Conservation (phyloP, 2,797 vertebrate species). For the Propithecus deckenii region DNA sequence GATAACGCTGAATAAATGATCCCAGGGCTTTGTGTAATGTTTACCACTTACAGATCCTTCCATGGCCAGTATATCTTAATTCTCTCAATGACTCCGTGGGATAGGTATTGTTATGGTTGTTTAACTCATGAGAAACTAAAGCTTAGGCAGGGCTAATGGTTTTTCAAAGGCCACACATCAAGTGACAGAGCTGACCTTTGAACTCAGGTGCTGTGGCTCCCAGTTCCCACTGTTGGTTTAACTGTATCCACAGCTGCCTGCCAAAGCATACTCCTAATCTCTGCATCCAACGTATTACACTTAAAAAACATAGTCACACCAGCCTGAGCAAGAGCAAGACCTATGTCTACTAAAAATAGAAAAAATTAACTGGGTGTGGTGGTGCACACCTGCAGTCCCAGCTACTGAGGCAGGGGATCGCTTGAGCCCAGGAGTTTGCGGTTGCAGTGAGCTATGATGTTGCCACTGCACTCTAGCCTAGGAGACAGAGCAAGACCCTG, state of each 20-base stretch:
- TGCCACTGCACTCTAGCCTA: neutral
- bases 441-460: neutral
- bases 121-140: constrained; percentile 16
- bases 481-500: neutral
- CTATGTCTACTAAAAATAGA: neutral
- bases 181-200: neutral
- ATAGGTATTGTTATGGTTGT: neutral
- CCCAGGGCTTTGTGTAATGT: neutral
- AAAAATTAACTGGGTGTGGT: neutral
- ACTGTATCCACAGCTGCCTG: neutral
- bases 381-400: neutral
- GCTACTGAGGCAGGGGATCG: neutral
- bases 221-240: neutral
- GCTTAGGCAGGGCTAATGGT: neutral
- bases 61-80: neutral
- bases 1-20: neutral
- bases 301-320: constrained; percentile 8
- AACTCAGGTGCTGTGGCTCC: neutral
- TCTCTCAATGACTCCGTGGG: neutral
- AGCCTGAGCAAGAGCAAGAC: neutral
- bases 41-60: neutral
- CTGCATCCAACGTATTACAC: neutral
- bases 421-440: neutral
- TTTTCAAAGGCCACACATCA: neutral
- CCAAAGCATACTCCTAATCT: neutral